phyloP scores from a whole-genome alignment of 1,140 invertebrate species.

The Zaprionus nigranus region DNA sequence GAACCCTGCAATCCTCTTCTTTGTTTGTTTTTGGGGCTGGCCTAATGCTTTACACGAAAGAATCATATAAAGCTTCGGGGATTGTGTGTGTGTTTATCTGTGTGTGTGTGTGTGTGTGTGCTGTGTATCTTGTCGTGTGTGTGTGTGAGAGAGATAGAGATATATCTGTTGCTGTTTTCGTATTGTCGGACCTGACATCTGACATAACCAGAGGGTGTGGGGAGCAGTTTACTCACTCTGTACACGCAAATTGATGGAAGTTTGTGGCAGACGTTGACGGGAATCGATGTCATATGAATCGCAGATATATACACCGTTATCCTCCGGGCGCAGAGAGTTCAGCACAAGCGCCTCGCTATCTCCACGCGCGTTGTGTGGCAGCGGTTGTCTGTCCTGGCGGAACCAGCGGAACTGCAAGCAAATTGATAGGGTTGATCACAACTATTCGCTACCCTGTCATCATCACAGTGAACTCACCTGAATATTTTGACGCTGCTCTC shows the following conservation, averaged over 20 bases:
- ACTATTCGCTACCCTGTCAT: background rate
- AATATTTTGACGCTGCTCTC: slow-evolving; percentile 51
- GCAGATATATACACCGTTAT: slow-evolving; percentile 90
- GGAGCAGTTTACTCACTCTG: slow-evolving; percentile 87
- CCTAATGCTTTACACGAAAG: slow-evolving; percentile 25
- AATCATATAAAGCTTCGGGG: slow-evolving; percentile 32
- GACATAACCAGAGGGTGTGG: slow-evolving; percentile 29
- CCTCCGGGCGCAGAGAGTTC: slow-evolving; percentile 86
- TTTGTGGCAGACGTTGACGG: slow-evolving; percentile 85
- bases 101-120: slow-evolving; percentile 20
- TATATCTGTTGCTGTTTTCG: slow-evolving; percentile 38
- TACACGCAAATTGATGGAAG: slow-evolving; percentile 89
- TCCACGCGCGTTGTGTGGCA: slow-evolving; percentile 70
- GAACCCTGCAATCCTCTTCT: slow-evolving; percentile 18
- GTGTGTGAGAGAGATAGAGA: slow-evolving; percentile 38
- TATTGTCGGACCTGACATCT: slow-evolving; percentile 31
- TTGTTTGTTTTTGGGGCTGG: slow-evolving; percentile 1
- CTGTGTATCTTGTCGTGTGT: slow-evolving; percentile 25
- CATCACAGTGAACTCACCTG: slow-evolving; percentile 45
- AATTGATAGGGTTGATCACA: background rate
- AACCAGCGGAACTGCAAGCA: slow-evolving; percentile 79
- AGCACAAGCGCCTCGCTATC: slow-evolving; percentile 77
- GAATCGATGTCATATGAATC: slow-evolving; percentile 84
- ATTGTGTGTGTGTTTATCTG: slow-evolving; percentile 23
- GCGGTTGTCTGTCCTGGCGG: slow-evolving; percentile 83